Conservation (phyloP, 1,140 invertebrate genomes). For the Drosophila mauritiana region DNA sequence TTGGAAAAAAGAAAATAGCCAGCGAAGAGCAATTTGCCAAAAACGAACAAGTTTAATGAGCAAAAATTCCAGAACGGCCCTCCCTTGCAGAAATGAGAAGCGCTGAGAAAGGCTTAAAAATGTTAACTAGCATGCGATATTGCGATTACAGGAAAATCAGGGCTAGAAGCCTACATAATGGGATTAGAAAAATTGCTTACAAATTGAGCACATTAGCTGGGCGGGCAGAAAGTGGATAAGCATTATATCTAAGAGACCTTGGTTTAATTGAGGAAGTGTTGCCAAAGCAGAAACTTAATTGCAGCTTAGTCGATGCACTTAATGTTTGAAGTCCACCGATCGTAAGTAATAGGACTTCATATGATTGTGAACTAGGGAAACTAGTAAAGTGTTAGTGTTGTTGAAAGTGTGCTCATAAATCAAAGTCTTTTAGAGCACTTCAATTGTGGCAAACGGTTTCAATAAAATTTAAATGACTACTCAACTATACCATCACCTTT, state of each 20-base stretch:
- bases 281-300: conserved; percentile 21
- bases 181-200: conserved; percentile 22
- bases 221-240: not conserved
- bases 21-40: conserved; percentile 4
- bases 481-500: conserved; percentile 12
- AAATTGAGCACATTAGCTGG: conserved; percentile 20
- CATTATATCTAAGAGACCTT: not conserved
- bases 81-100: conserved; percentile 11
- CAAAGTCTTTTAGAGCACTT: not conserved
- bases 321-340: conserved; percentile 9
- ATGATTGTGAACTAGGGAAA: too few relatives aligned
- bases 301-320: not conserved
- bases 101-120: conserved; percentile 25
- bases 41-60: not conserved
- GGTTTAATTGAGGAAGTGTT: conserved; percentile 21
- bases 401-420: not conserved
- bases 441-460: too few relatives aligned
- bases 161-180: conserved; percentile 16
- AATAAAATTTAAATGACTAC: not conserved
- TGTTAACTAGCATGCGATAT: conserved; percentile 45
- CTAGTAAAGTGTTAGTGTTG: not conserved
- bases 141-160: conserved; percentile 16
- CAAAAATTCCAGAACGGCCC: conserved; percentile 13
- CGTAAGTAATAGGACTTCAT: not conserved
- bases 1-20: not conserved